Conservation (phyloP, 2,888 invertebrate species). For the Octonoba sinensis region DNA sequence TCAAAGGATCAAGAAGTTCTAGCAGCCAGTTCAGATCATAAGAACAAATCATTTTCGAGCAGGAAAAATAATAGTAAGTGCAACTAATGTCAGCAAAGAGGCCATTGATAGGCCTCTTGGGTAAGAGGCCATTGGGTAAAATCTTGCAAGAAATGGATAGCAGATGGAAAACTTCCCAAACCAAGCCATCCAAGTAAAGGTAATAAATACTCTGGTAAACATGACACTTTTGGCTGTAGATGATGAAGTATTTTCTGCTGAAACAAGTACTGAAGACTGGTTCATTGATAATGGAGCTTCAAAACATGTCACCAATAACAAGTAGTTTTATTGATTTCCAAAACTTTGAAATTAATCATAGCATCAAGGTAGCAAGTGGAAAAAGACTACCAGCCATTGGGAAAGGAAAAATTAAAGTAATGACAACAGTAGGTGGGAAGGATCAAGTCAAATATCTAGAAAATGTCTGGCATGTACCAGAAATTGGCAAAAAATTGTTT, state of each 20-base stretch:
- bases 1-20: conserved; percentile 10
- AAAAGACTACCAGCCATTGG: conserved; percentile 22
- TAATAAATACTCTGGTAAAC: not conserved
- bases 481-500: conserved; percentile 7
- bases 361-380: conserved; percentile 16
- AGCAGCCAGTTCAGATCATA: not conserved
- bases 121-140: no score
- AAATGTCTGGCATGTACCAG: conserved; percentile 37
- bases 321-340: conserved; percentile 2
- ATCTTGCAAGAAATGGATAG: no score
- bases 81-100: conserved; percentile 52
- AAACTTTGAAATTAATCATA: conserved; percentile 1
- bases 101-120: conserved; percentile 20
- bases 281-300: no score
- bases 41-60: not conserved
- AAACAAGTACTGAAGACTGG: no score
- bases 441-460: conserved; percentile 1
- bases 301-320: no score
- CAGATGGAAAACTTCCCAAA: no score
- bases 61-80: no score
- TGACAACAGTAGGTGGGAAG: conserved; percentile 6
- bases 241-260: no score
- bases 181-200: conserved; percentile 17
- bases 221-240: no score
- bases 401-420: conserved; percentile 11